These are phyloP conservation scores for Brachirus orientalis DNA, from an alignment of 2,113 vertebrate genomes.

Conservation along the genomic window DNA sequence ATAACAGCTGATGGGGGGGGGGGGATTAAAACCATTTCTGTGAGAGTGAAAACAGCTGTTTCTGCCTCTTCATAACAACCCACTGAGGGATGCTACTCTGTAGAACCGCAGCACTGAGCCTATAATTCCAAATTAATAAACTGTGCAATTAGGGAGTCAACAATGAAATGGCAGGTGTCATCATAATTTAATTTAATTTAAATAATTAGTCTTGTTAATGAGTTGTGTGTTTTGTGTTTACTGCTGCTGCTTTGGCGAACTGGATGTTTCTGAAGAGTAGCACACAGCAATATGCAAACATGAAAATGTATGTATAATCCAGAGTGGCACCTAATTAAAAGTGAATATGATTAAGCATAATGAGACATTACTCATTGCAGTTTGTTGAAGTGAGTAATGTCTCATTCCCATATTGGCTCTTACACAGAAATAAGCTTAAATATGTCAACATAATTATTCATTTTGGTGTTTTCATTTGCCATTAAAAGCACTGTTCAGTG, in stretches of 20 bases:
- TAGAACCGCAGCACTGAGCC: neutral
- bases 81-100: neutral
- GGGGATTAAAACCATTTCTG: neutral
- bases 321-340: neutral
- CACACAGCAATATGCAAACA: too few species aligned
- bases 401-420: too few species aligned
- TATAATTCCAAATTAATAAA: neutral
- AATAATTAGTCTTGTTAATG: neutral
- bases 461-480: neutral
- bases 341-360: neutral
- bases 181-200: too few species aligned
- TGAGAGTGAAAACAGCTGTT: neutral
- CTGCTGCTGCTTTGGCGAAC: neutral
- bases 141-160: slow-evolving; percentile 9
- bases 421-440: neutral
- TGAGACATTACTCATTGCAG: neutral
- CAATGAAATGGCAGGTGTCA: neutral
- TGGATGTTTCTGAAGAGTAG: too few species aligned
- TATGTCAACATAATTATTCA: neutral
- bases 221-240: neutral
- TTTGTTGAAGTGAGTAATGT: too few species aligned
- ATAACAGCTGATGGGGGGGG: too few species aligned
- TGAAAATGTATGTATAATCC: neutral
- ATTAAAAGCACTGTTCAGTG: neutral
- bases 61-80: slow-evolving; percentile 5